Evolutionary conservation across 2,888 invertebrate genomes (phyloP), one percentile per base, ranked within the genome.

Genomic region (Cerastoderma edule): DNA sequence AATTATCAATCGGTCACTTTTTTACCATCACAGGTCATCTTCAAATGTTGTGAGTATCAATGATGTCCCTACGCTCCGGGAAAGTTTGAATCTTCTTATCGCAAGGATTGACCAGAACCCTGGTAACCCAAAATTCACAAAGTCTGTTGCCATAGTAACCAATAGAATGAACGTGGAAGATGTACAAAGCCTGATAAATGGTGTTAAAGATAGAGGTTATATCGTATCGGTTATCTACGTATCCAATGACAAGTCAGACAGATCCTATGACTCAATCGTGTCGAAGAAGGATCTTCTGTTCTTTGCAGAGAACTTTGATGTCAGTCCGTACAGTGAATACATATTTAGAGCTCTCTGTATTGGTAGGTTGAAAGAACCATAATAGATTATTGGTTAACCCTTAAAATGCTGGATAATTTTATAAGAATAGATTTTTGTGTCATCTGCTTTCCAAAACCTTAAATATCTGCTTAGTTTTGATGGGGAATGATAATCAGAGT

Each of bases 271-370:
- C 28, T 13, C 24, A n/a, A 27, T 74, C 22, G 74, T 68, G 28
- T 74, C 74, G 2, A 46, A 68, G 27, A 6, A 2, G 56, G 64
- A 68, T 33, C 53, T 74, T 19, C 54, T 68, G 13, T 74, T 68
- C 46, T 74, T 32, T 46, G n/a, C 30, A 24, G 24, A 35, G 10
- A 32, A 63, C 6, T 74, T 74, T 56, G 30, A 68, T 53, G n/a
- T 35, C 16, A 24, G 44, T 22, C 64, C 68, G 13, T 64, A 56
- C 39, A 65, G 32, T 27, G 74, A 74, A 46, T 68, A 68, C 27
- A 68, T 74, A 22, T 28, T 74, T 8, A 68, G 68, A 27, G 65
- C 68, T 48, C 48, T 68, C 13, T 74, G 74, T 35, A 73, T 63
- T 54, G 53, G 73, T 73, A 57, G 28, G 72, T 39, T 24, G 13